A percentile compares a stretch with the other conserved stretches of the same genome.
phyloP scores from a whole-genome alignment of 2,888 invertebrate genomes.

The Trachelus tabidus region DNA sequence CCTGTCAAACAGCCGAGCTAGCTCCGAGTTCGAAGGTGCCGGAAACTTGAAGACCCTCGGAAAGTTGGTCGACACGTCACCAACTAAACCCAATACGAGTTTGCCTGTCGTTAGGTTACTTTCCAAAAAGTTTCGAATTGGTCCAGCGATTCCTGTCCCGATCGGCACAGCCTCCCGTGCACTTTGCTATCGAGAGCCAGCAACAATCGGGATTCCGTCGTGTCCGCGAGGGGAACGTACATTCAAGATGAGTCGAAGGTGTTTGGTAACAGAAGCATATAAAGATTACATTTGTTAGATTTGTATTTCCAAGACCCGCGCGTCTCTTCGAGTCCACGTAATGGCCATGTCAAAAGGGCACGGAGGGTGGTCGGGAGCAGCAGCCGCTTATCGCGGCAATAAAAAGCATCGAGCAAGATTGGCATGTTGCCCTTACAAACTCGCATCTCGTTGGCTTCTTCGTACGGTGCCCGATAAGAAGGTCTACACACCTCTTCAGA shows the following conservation, averaged over 20 bases:
- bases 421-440: constrained; percentile 53
- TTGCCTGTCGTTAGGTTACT: too few species aligned
- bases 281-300: constrained; percentile 53
- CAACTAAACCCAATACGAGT: too few species aligned
- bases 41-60: not conserved
- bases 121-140: too few species aligned
- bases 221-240: not conserved
- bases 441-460: constrained; percentile 39
- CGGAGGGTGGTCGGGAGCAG: constrained; percentile 11
- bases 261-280: constrained; percentile 30
- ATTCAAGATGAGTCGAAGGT: not conserved
- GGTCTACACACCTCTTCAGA: too few species aligned
- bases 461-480: constrained; percentile 13
- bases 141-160: too few species aligned
- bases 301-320: constrained; percentile 26
- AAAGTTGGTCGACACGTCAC: not conserved
- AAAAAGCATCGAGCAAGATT: constrained; percentile 59
- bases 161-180: too few species aligned
- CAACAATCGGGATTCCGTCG: too few species aligned
- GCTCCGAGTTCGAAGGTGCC: not conserved
- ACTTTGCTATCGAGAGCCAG: too few species aligned
- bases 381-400: constrained; percentile 55
- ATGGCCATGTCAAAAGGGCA: constrained; percentile 20
- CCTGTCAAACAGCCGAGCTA: not conserved
- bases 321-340: constrained; percentile 14